Percentiles rank a stretch among this genome's conserved stretches.
phyloP scores from a whole-genome alignment of 2,797 vertebrate genomes.

The Oryzias sinensis region DNA sequence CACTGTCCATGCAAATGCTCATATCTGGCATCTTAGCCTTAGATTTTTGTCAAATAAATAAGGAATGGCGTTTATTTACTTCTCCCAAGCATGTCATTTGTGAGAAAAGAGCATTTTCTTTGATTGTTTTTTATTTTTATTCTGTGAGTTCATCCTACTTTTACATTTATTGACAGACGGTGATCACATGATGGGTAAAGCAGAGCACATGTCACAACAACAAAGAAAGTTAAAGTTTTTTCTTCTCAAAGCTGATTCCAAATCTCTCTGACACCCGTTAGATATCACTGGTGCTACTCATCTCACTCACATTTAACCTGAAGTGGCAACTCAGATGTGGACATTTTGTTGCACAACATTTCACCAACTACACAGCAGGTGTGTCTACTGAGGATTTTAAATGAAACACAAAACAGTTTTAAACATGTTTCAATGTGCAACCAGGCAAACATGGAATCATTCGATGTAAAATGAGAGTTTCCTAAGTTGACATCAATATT shows the following conservation, averaged over 20 bases:
- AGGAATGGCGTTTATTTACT: too few relatives aligned
- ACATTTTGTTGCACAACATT: conserved; percentile 49
- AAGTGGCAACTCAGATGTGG: conserved; percentile 44
- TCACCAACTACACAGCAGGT: conserved; percentile 25
- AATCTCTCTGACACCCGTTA: conserved; percentile 51
- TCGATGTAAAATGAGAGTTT: too few relatives aligned
- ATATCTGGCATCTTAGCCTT: too few relatives aligned
- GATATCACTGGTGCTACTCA: conserved; percentile 48
- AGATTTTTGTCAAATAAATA: too few relatives aligned
- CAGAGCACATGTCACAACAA: conserved; percentile 20
- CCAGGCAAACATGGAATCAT: too few relatives aligned
- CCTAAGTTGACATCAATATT: too few relatives aligned
- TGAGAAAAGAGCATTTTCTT: too few relatives aligned
- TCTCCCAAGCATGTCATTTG: too few relatives aligned
- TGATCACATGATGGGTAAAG: conserved; percentile 4
- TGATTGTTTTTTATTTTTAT: too few relatives aligned
- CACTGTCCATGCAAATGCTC: too few relatives aligned
- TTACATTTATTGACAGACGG: conserved; percentile 23
- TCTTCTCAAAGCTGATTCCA: conserved; percentile 35
- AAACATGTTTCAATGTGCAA: too few relatives aligned
- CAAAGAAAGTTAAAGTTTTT: conserved; percentile 41
- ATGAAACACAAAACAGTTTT: conserved; percentile 1
- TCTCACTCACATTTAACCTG: conserved; percentile 42
- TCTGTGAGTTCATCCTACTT: conserved; percentile 18
- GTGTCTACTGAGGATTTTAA: conserved; percentile 19